Evolutionary conservation across 1,140 invertebrate genomes (phyloP).

Genomic region (Penaeus indicus): DNA sequence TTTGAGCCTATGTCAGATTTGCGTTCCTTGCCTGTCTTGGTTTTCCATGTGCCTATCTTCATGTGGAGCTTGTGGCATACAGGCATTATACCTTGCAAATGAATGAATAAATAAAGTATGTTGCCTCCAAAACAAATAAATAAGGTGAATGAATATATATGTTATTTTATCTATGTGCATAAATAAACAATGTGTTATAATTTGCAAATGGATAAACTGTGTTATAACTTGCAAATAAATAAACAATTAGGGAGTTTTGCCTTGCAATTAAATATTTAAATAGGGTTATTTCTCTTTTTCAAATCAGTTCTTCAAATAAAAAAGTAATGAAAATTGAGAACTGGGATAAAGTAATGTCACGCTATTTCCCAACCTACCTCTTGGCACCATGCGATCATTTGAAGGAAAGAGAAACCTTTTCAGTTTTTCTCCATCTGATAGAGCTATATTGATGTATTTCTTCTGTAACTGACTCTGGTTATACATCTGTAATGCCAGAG

Average conservation of each 20-base stretch:
- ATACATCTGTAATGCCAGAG: constrained; percentile 52
- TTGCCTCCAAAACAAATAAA: no score
- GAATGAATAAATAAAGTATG: background rate
- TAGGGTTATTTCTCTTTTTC: no score
- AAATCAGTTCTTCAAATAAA: no score
- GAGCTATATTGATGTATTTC: constrained; percentile 58
- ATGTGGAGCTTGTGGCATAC: constrained; percentile 62
- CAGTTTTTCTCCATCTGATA: constrained; percentile 54
- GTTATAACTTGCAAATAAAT: no score
- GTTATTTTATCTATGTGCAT: no score
- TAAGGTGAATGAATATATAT: no score
- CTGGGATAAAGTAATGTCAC: background rate
- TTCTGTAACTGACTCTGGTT: constrained; percentile 62
- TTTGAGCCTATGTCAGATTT: background rate
- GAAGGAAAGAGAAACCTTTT: constrained; percentile 40
- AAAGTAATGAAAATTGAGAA: no score
- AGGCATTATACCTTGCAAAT: constrained; percentile 45
- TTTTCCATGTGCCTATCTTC: constrained; percentile 46
- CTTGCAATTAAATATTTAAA: background rate
- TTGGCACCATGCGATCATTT: constrained; percentile 57
- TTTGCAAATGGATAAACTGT: no score
- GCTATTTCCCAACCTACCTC: constrained; percentile 28
- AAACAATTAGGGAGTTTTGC: constrained; percentile 24
- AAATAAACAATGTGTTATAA: no score
- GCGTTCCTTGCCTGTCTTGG: background rate